Percentiles rank a stretch among this genome's conserved stretches.
These are phyloP conservation scores for Congeria kusceri DNA, from an alignment of 2,888 invertebrate genomes.

Conservation along the genomic window DNA sequence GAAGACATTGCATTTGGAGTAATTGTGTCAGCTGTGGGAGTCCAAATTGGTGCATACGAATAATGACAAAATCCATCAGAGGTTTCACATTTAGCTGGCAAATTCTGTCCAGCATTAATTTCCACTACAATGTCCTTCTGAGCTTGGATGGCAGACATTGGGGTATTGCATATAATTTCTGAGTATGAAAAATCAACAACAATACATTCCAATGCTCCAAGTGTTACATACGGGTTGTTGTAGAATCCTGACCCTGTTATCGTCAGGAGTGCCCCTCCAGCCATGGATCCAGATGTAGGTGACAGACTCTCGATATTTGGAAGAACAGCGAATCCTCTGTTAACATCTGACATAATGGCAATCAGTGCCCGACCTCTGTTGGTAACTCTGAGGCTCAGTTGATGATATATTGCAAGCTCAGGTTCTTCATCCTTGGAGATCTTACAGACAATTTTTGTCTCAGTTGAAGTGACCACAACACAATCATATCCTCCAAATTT, in stretches of 20 bases:
- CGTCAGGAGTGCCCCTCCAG: constrained; percentile 62
- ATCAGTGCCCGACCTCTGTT: constrained; percentile 65
- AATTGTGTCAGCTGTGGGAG: constrained; percentile 61
- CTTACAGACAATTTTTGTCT: constrained; percentile 39
- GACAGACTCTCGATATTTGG: constrained; percentile 61
- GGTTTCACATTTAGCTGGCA: constrained; percentile 60
- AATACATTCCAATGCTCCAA: constrained; percentile 65
- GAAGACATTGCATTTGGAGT: constrained; percentile 56
- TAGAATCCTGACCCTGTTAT: constrained; percentile 71
- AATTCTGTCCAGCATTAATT: constrained; percentile 41
- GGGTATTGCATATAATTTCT: constrained; percentile 55
- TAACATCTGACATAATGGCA: constrained; percentile 36
- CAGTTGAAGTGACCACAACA: constrained; percentile 34
- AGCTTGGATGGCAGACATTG: constrained; percentile 37
- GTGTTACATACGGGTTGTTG: constrained; percentile 39
- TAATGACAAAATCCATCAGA: constrained; percentile 50
- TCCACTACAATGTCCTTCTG: constrained; percentile 46
- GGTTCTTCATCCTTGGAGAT: constrained; percentile 52
- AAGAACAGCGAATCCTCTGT: constrained; percentile 59
- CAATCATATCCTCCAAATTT: constrained; percentile 57
- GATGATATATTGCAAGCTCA: constrained; percentile 55
- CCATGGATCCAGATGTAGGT: constrained; percentile 60
- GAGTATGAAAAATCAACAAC: constrained; percentile 63
- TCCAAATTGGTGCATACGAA: constrained; percentile 58
- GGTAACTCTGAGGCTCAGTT: constrained; percentile 52